Evolutionary conservation across 1,140 invertebrate species (phyloP), one percentile per base, ranked within the genome.

Genomic region (Sminthurides bifidus): DNA sequence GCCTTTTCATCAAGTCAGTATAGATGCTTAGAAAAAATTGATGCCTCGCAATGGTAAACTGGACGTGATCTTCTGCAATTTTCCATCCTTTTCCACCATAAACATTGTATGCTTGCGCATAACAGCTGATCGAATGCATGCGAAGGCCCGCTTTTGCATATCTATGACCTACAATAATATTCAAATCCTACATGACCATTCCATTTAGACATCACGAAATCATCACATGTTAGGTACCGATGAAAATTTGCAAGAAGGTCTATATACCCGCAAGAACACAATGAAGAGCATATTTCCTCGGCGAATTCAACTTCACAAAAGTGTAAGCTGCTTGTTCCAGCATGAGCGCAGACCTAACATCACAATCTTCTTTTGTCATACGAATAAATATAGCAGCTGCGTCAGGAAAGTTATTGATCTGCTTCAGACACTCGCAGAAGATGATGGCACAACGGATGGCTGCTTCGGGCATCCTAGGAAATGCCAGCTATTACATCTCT

Each of bases 211-310:
- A 35, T 35, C 33, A 10, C n/a, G 33, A 35, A n/a, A 35, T 10
- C 33, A 35, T 10, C 10, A 10, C 33, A 37, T 37, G 33, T 12
- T 37, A 37, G 17, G 17, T 12, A 12, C 12, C 33, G 17, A 37
- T 37, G 33, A 37, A 37, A 37, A 12, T 12, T n/a, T 24, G 17
- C 35, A 15, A 26, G 14, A 10, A 29, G 17, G 12, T 52, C 1
- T 27, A 44, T 49, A 0, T 88, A 3, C 93, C 93, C 44, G 93
- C 89, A 15, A 98, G 74, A 19, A 97, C 91, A 76, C 92, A 85
- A 67, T 97, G 91, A 70, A 97, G 96, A n/a, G 92, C 87, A 71
- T 93, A 96, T 71, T 96, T 97, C 43, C 93, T 86, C 15, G 79
- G 78, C 1, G 79, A 77, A 38, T 81, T 79, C 2, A 76, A 73